Evolutionary conservation across 2,797 vertebrate species (phyloP), one percentile per base, ranked within the genome.

Genomic region (Ispidina lecontei): DNA sequence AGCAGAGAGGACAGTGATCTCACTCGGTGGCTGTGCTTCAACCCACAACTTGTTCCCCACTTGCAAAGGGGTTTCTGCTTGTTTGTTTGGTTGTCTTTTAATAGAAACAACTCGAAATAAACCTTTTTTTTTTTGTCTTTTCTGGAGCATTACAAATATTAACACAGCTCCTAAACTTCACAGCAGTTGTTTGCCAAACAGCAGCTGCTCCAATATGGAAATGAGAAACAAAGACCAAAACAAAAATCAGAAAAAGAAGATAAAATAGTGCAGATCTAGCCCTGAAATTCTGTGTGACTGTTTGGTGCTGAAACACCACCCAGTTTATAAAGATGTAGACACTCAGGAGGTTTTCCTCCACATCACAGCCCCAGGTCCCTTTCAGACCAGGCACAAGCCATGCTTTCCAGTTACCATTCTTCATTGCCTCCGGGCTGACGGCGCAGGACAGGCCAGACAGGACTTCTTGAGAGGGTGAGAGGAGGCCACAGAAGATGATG

Each of bases 401-500:
- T 18, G 17, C 1, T 22, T 51, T 31, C 10, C 4, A 4, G 55
- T 94, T 95, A 95, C 95, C 84, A 0, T 87, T 72, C 71, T 84
- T 44, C 69, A 90, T 41, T 0, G 88, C 93, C 20, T 0, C 12
- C 0, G 72, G 12, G 3, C 69, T 93, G 43, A 91, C 16, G 0
- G 79, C 70, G 0, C 91, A 91, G 56, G 82, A 76, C 70, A 94
- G 46, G 0, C 92, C 89, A 0, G 88, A 81, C 43, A 77, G 2
- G 3, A 62, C 75, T 12, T 55, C 69, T 15, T 14, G 69, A 1
- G 84, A 80, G 5, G 88, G 80, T 0, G 47, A 63, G 21, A 96
- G 65, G 55, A 96, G 91, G 41, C 91, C 64, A 17, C 94, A 95
- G 68, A 96, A 91, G 21, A 89, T 4, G 37, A 83, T 0, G 3